Evolutionary conservation across 2,797 vertebrate genomes (phyloP).

Genomic region (Poecile montanus): DNA sequence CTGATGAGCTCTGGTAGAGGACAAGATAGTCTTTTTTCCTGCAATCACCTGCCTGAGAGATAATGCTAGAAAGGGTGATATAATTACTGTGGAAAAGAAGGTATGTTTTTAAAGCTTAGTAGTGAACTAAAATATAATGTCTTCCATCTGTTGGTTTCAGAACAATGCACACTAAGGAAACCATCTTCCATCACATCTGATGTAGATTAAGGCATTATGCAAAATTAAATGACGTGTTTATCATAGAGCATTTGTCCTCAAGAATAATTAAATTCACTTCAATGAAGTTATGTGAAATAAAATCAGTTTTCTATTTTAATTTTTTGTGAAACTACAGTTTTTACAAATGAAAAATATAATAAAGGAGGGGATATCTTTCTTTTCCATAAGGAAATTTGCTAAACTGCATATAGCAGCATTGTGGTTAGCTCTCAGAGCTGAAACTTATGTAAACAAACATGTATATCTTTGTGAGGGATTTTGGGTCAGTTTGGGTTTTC

Average conservation of each 20-base stretch:
- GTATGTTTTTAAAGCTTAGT: not conserved
- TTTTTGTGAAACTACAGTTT: not conserved
- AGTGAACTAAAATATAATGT: not conserved
- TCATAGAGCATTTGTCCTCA: not conserved
- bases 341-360: not conserved
- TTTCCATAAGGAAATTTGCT: not conserved
- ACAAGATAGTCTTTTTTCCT: not conserved
- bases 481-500: rapidly evolving
- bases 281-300: not conserved
- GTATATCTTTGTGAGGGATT: not conserved
- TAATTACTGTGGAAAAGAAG: not conserved
- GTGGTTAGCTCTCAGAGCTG: not conserved
- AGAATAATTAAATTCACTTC: not conserved
- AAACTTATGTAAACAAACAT: not conserved
- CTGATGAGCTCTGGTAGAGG: not conserved
- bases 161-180: not conserved
- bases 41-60: not conserved
- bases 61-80: not conserved
- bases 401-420: not conserved
- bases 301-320: not conserved
- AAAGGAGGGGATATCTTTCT: rapidly evolving
- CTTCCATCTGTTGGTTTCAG: not conserved
- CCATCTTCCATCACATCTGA: not conserved
- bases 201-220: not conserved
- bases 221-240: not conserved